Conservation (phyloP, 2,888 invertebrate genomes). For the Dryadula phaetusa region DNA sequence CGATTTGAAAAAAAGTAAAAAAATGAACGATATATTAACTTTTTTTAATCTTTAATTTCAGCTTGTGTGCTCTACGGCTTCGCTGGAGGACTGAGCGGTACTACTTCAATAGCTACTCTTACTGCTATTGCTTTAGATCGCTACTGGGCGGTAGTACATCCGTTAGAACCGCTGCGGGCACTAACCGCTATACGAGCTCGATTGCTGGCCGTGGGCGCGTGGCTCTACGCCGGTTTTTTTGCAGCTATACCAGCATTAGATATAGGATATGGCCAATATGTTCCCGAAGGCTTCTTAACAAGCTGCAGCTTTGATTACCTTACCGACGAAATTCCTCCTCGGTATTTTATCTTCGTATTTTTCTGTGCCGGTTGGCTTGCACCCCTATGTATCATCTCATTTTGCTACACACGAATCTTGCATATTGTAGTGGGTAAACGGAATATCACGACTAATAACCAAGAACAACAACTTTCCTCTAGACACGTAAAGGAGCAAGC, state of each 20-base stretch:
- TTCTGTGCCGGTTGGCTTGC: slow-evolving; percentile 90
- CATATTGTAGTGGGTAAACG: slow-evolving; percentile 84
- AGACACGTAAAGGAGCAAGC: slow-evolving; percentile 85
- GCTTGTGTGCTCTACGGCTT: slow-evolving; percentile 92
- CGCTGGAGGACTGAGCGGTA: slow-evolving; percentile 91
- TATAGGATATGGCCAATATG: slow-evolving; percentile 89
- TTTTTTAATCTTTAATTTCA: slow-evolving; percentile 63
- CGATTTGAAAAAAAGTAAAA: no score
- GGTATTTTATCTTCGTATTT: slow-evolving; percentile 89
- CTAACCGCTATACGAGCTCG: slow-evolving; percentile 86
- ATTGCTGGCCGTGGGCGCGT: slow-evolving; percentile 86
- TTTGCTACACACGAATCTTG: slow-evolving; percentile 89
- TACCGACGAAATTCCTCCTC: slow-evolving; percentile 84
- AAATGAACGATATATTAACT: no score
- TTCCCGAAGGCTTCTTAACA: slow-evolving; percentile 93
- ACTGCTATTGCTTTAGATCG: slow-evolving; percentile 92
- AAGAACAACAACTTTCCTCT: slow-evolving; percentile 79
- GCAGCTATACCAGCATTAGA: slow-evolving; percentile 88
- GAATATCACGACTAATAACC: slow-evolving; percentile 72
- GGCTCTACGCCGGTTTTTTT: slow-evolving; percentile 90
- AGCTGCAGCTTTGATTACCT: slow-evolving; percentile 95
- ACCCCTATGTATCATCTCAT: slow-evolving; percentile 88
- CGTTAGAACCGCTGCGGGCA: slow-evolving; percentile 87
- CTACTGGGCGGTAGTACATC: slow-evolving; percentile 92
- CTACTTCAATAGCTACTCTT: slow-evolving; percentile 91